Base-by-base conservation (phyloP, 2,888 invertebrate species). In the Theretra japonica region DNA sequence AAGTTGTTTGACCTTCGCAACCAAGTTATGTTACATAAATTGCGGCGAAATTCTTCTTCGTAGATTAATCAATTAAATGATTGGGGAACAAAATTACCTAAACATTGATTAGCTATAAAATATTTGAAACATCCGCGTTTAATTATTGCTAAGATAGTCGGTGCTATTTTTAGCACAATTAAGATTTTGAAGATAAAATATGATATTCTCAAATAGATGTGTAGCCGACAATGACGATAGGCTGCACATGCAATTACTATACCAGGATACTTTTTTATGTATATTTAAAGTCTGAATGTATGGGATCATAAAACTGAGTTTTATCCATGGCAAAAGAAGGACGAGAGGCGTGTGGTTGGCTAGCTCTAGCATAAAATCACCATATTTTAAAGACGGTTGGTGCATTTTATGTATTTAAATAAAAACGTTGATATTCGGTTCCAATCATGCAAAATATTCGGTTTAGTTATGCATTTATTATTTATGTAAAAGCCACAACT, bases 101-200 rank as follows among this genome's bases (percentile, higher is more conserved):
- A 19, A 30, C n/a, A 60, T 60, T 60, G 28, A 48, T 23, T 21
- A 23, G 48, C 23, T 65, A 23, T 21, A 23, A 65, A 62, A n/a
- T 62, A n/a, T 62, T 62, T n/a, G 3, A 33, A 62, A 65, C 62
- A 65, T 65, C 65, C 65, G 65, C 17, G 23, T 48, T 5, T 23
- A 6, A 65, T 5, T 19, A 1, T 53, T 53, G n/a, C 1, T n/a
- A 41, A n/a, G 53, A 53, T 53, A 4, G 17, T 53, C n/a, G 53
- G 19, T n/a, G 53, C 19, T n/a, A 53, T 53, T n/a, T 53, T 53
- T 6, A 11, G 15, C 6, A 53, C 19, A n/a, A 53, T n/a, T n/a
- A n/a, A 53, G n/a, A 53, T 53, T n/a, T 53, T n/a, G 53, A 53
- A n/a, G n/a, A n/a, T n/a, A n/a, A n/a, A n/a, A n/a, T n/a, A n/a